A percentile compares a stretch with the other conserved stretches of the same genome.
Conservation (phyloP, 2,888 invertebrate species). For the Trissoscelio sp. region DNA sequence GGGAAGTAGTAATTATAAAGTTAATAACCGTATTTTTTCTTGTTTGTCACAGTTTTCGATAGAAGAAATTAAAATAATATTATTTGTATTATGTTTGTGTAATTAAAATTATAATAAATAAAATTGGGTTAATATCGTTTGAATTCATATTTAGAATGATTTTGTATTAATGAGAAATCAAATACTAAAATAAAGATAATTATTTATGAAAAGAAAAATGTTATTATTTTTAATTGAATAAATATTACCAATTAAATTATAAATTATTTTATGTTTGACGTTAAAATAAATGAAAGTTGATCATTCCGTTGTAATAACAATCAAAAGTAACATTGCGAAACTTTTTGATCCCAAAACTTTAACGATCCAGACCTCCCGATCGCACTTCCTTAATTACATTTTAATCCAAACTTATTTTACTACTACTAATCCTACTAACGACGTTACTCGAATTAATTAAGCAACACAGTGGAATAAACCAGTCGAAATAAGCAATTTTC, state of each 20-base stretch:
- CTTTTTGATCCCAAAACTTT: slow-evolving; percentile 45
- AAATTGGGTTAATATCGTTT: no score
- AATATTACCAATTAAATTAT: no score
- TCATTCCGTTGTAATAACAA: slow-evolving; percentile 16
- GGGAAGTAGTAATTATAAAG: no score
- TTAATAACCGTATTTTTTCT: neutral
- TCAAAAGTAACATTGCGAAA: slow-evolving; percentile 31
- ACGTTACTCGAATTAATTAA: slow-evolving; percentile 43
- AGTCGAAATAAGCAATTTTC: slow-evolving; percentile 39
- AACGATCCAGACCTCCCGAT: slow-evolving; percentile 38
- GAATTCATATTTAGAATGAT: no score
- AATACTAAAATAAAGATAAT: no score
- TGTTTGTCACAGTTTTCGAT: neutral
- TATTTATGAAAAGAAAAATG: no score
- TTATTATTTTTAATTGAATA: no score
- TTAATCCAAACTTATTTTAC: slow-evolving; percentile 61
- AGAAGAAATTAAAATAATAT: no score
- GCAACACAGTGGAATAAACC: slow-evolving; percentile 41
- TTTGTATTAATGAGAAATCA: no score
- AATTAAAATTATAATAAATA: no score
- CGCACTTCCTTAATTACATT: slow-evolving; percentile 54
- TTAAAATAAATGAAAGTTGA: neutral
- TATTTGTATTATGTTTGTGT: no score
- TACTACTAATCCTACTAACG: slow-evolving; percentile 54
- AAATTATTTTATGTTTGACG: no score